Conservation (phyloP, 2,797 vertebrate genomes). For the Myotis daubentonii region DNA sequence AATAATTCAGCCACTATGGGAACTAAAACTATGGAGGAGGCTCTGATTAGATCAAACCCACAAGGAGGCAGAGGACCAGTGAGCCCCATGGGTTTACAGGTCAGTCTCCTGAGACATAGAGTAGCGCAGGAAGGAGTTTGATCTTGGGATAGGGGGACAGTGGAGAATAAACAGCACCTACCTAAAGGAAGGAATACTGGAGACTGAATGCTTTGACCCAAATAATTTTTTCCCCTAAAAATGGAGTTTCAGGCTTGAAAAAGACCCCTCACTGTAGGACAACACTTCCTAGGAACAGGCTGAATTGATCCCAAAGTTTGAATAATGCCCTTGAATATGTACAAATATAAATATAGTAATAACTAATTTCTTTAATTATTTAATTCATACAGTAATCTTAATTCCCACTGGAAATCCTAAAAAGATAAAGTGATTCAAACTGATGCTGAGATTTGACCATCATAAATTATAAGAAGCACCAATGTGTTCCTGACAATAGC, state of each 20-base stretch:
- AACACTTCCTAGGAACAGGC: too few species aligned
- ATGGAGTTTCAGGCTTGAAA: not conserved
- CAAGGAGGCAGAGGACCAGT: not conserved
- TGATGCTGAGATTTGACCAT: not conserved
- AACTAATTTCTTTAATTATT: not conserved
- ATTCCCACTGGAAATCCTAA: not conserved
- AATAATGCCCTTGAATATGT: too few species aligned
- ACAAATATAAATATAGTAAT: not conserved
- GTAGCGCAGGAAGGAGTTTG: not conserved
- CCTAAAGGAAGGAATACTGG: not conserved
- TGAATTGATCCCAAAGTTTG: not conserved
- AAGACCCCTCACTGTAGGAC: not conserved
- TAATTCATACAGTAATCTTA: not conserved
- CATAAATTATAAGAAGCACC: not conserved
- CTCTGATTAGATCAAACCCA: not conserved
- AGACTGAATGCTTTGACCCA: not conserved
- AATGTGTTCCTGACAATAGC: not conserved
- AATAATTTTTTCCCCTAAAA: not conserved
- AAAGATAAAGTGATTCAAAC: not conserved
- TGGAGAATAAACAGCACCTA: not conserved
- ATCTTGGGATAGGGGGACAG: accelerated
- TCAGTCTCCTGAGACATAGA: not conserved
- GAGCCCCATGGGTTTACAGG: accelerated
- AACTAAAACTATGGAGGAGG: not conserved
- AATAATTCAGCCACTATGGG: not conserved